Conservation (phyloP, 2,797 vertebrate species). For the Balearica regulorum region DNA sequence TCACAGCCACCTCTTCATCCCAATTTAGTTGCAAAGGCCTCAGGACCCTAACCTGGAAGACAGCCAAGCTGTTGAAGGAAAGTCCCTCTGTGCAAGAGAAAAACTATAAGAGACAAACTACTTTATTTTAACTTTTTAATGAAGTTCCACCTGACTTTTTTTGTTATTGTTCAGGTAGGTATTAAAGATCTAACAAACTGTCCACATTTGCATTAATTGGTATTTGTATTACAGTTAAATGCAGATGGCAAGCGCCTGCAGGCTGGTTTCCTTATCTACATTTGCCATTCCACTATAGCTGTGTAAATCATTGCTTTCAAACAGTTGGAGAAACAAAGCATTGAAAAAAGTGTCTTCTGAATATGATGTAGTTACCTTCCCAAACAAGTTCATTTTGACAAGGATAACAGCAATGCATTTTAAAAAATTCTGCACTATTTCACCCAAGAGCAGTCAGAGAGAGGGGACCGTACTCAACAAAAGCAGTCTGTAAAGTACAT, state of each 20-base stretch:
- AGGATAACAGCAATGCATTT: background rate
- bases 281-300: background rate
- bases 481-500: background rate
- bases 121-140: conserved; percentile 10
- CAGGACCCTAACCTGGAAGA: conserved; percentile 3
- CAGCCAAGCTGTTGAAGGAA: conserved; percentile 28
- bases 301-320: background rate
- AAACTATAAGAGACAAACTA: background rate
- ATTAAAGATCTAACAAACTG: conserved; percentile 16
- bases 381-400: background rate
- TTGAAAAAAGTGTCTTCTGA: background rate
- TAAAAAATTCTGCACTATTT: background rate
- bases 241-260: background rate
- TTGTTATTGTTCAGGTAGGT: conserved; percentile 32
- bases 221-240: conserved; percentile 29
- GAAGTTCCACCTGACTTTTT: background rate
- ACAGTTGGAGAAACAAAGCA: background rate
- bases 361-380: background rate
- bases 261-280: background rate
- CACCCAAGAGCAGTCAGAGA: background rate
- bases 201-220: conserved; percentile 33
- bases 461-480: background rate
- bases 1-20: conserved; percentile 5
- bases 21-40: background rate
- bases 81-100: background rate